phyloP scores from a whole-genome alignment of 2,888 invertebrate genomes.

The Watsonalla binaria region DNA sequence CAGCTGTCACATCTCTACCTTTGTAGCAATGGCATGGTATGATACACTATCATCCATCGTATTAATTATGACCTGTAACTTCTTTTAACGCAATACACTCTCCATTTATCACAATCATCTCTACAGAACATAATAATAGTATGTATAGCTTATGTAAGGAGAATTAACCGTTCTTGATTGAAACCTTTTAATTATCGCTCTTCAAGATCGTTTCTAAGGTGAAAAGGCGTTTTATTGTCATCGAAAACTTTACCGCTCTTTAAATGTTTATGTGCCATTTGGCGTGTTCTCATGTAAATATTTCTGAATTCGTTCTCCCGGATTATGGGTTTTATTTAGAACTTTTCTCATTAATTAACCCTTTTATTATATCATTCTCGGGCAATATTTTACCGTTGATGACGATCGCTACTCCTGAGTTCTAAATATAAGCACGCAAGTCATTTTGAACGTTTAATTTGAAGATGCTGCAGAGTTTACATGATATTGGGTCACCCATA shows the following conservation, averaged over 20 bases:
- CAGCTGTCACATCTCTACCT: too few species aligned
- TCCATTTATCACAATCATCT: background rate
- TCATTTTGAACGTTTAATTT: background rate
- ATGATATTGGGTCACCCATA: conserved; percentile 34
- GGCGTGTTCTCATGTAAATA: conserved; percentile 57
- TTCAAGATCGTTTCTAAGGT: conserved; percentile 42
- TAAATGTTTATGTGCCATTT: conserved; percentile 65
- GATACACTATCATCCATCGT: too few species aligned
- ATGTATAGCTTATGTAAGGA: too few species aligned
- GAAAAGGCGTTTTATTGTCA: conserved; percentile 64
- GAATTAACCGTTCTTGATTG: conserved; percentile 11
- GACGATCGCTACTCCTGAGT: background rate
- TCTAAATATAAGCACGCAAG: background rate
- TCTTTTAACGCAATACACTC: too few species aligned
- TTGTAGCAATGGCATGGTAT: too few species aligned
- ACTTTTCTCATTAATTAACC: conserved; percentile 22
- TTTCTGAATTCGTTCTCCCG: conserved; percentile 25
- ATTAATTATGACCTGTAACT: too few species aligned
- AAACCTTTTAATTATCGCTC: conserved; percentile 5
- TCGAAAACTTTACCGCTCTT: conserved; percentile 56
- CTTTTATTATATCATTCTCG: background rate
- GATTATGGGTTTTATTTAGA: conserved; percentile 41
- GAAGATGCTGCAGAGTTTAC: conserved; percentile 8
- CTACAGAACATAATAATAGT: too few species aligned
- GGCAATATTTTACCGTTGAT: background rate